phyloP scores from a whole-genome alignment of 2,888 invertebrate species.

The Acanthosepion lycidas region DNA sequence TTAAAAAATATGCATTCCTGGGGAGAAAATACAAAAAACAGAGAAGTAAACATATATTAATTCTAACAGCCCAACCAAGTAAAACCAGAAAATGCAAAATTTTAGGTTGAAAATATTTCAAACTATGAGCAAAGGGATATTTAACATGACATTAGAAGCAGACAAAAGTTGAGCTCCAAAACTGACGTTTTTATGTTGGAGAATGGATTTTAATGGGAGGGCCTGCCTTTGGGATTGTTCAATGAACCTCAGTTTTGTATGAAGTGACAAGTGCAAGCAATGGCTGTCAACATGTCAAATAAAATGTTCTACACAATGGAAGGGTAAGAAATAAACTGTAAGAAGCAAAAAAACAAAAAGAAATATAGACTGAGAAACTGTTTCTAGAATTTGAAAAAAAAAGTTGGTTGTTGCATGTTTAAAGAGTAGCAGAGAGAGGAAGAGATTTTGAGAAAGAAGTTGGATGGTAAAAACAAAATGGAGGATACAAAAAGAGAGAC shows the following conservation, averaged over 20 bases:
- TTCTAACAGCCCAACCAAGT: neutral
- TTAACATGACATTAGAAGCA: neutral
- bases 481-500: too few relatives aligned
- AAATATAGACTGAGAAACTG: neutral
- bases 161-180: constrained; percentile 33
- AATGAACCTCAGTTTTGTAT: neutral
- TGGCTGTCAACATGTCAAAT: constrained; percentile 33
- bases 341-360: neutral
- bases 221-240: constrained; percentile 25
- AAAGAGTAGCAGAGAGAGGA: too few relatives aligned
- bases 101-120: neutral
- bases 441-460: too few relatives aligned
- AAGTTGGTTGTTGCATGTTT: too few relatives aligned
- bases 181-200: neutral
- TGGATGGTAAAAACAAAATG: too few relatives aligned
- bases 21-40: too few relatives aligned
- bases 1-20: too few relatives aligned
- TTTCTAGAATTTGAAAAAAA: neutral
- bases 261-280: constrained; percentile 33
- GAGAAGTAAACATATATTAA: too few relatives aligned
- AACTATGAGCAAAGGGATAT: constrained; percentile 18
- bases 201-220: constrained; percentile 33
- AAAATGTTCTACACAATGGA: constrained; percentile 21
- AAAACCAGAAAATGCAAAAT: neutral
- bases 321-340: neutral